A percentile compares a stretch with the other conserved stretches of the same genome.
Conservation (phyloP, 2,113 vertebrate species). For the Sylvia atricapilla region DNA sequence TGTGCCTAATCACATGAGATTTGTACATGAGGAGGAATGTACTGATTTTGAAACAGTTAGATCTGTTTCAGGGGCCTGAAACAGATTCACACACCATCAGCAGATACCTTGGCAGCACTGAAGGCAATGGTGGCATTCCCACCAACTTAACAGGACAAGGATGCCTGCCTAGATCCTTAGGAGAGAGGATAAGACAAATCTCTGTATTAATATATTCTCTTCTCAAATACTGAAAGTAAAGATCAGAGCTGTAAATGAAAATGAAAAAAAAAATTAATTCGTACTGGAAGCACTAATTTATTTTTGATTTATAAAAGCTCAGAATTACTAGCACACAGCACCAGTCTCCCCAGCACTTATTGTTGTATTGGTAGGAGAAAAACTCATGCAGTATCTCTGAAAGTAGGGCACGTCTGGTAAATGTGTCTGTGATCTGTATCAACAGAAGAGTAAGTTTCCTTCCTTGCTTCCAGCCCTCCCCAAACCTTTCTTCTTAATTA, state of each 20-base stretch:
- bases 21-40: not conserved
- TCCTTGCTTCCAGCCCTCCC: not conserved
- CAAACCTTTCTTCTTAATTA: not conserved
- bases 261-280: not conserved
- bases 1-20: not conserved
- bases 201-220: not conserved
- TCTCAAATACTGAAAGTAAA: not conserved
- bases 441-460: not conserved
- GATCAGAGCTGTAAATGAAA: not conserved
- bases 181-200: not conserved
- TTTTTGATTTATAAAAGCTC: not conserved
- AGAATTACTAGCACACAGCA: not conserved
- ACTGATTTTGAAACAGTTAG: not conserved
- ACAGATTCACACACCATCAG: not conserved
- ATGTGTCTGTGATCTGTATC: not conserved
- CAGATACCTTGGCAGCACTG: not conserved
- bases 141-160: not conserved
- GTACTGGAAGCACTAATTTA: not conserved
- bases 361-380: not conserved
- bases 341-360: not conserved
- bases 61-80: not conserved
- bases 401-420: not conserved
- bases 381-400: not conserved
- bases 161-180: not conserved
- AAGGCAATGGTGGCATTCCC: not conserved